Base-by-base conservation (phyloP, 2,888 invertebrate species). In the Coenonympha arcania region DNA sequence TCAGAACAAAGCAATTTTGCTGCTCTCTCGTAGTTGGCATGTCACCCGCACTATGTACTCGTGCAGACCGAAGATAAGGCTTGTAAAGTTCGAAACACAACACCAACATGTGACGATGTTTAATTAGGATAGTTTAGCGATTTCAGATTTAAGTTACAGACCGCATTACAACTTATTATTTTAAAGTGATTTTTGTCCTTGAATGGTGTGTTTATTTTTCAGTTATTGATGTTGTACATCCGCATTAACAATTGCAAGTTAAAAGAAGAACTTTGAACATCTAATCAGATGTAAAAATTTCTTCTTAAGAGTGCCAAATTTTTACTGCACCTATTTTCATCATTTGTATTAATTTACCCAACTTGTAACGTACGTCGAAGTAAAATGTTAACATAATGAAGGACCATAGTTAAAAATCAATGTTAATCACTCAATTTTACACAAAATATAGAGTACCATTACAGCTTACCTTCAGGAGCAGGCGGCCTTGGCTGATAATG, bases 401-500 rank as follows among this genome's bases (percentile, higher is more conserved):
- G n/a, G n/a, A n/a, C n/a, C n/a, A n/a, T n/a, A n/a, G n/a, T n/a
- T n/a, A n/a, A n/a, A n/a, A n/a, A 39, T 39, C 39, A 9, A 24
- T 15, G 22, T 22, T 24, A n/a, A n/a, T n/a, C n/a, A n/a, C n/a
- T n/a, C n/a, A n/a, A n/a, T n/a, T n/a, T n/a, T n/a, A n/a, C n/a
- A 22, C 6, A 15, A 22, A 24, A 41, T 30, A 41, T 41, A 31
- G 20, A 34, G n/a, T 34, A 26, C 15, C 13, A 39, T 39, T 34
- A 34, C 24, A 2, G 16, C 84, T 87, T 80, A 89, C 90, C 90
- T 87, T 90, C 89, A 58, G 89, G 86, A 65, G 88, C 83, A 57
- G 89, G 89, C 62, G 89, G 89, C 63, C 89, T 79, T 56, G 89
- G 89, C 67, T 89, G 89, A 76, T 90, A 90, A 71, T 89, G 88